Evolutionary conservation across 2,888 invertebrate genomes (phyloP).

Genomic region (Hesperia comma): DNA sequence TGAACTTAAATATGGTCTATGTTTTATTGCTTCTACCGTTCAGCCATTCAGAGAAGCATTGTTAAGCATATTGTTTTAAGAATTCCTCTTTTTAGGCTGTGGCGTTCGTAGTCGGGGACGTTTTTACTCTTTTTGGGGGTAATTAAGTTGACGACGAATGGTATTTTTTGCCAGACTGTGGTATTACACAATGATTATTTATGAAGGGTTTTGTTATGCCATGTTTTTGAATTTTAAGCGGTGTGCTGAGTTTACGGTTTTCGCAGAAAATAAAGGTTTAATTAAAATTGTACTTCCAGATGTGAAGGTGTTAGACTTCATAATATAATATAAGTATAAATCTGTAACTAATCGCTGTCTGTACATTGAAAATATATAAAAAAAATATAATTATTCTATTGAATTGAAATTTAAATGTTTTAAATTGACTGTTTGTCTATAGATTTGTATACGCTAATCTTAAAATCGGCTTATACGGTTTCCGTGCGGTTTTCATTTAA

Average conservation of each 20-base stretch:
- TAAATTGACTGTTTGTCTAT: too few relatives aligned
- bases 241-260: neutral
- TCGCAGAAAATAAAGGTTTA: too few relatives aligned
- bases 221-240: neutral
- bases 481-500: too few relatives aligned
- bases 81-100: slow-evolving; percentile 13
- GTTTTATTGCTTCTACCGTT: slow-evolving; percentile 35
- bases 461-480: too few relatives aligned
- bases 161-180: slow-evolving; percentile 8
- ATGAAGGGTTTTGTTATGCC: neutral
- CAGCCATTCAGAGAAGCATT: slow-evolving; percentile 14
- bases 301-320: too few relatives aligned
- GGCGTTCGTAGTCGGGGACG: neutral
- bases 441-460: too few relatives aligned
- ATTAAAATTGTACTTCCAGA: too few relatives aligned
- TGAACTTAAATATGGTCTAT: slow-evolving; percentile 27
- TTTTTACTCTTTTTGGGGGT: slow-evolving; percentile 18
- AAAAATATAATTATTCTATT: too few relatives aligned
- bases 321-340: too few relatives aligned
- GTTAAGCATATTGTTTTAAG: slow-evolving; percentile 15
- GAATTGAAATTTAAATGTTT: too few relatives aligned
- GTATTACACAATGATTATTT: neutral
- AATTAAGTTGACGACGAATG: slow-evolving; percentile 14
- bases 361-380: too few relatives aligned
- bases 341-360: too few relatives aligned